Conservation (phyloP, 1,140 invertebrate species). For the Maconellicoccus hirsutus region DNA sequence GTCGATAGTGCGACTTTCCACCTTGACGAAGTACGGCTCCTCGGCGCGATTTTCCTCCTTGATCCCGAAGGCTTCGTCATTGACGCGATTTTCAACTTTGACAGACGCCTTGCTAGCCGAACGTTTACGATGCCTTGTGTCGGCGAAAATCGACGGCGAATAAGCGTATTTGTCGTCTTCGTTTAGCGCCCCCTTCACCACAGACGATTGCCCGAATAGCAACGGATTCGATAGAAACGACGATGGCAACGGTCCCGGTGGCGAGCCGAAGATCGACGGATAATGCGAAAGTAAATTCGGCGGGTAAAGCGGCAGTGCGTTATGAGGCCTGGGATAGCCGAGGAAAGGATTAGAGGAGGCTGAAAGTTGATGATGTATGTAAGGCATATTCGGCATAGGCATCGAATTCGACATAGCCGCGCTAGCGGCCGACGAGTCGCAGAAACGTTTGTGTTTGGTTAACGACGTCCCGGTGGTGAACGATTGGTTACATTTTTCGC, state of each 20-base stretch:
- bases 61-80: not conserved
- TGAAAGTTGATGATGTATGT: constrained; percentile 38
- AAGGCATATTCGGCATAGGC: constrained; percentile 26
- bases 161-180: not conserved
- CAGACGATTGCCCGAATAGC: constrained; percentile 38
- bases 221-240: constrained; percentile 42
- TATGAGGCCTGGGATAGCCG: constrained; percentile 42
- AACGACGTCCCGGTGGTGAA: constrained; percentile 78
- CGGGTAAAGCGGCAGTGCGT: constrained; percentile 46
- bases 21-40: constrained; percentile 34
- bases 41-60: not conserved
- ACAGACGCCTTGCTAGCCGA: not conserved
- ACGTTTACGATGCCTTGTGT: not conserved
- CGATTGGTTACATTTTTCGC: constrained; percentile 79
- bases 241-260: constrained; percentile 35
- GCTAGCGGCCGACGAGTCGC: constrained; percentile 45
- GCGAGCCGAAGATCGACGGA: constrained; percentile 44
- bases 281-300: constrained; percentile 46
- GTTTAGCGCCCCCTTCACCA: constrained; percentile 29
- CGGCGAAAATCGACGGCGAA: not conserved
- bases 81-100: constrained; percentile 22
- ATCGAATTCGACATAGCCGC: constrained; percentile 19
- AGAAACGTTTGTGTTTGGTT: constrained; percentile 73
- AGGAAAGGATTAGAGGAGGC: constrained; percentile 50
- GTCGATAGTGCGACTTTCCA: constrained; percentile 54